Evolutionary conservation across 2,888 invertebrate genomes (phyloP), one percentile per base, ranked within the genome.

Genomic region (Nephrotoma flavescens): DNA sequence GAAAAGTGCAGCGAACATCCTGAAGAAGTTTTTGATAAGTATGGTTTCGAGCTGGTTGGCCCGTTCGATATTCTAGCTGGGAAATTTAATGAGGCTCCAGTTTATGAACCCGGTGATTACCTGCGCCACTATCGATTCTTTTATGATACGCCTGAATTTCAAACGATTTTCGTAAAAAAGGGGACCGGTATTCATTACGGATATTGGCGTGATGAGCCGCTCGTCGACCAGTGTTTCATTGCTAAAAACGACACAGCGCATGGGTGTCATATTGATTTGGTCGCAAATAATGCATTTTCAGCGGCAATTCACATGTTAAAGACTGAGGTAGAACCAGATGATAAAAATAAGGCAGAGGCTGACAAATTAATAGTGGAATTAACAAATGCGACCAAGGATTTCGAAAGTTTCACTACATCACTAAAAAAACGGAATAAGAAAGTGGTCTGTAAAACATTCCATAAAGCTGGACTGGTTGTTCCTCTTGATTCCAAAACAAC

Each of bases 61-160:
- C 97, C 98, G 0, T 99, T 94, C 92, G 98, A 98, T 91, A 94
- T 97, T 86, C 91, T 98, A 52, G 92, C 93, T 85, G 95, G 94
- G 6, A 94, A 93, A 89, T 93, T 96, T 88, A 89, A 89, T 87
- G 89, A 89, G 86, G 93, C 93, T 2, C 91, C 92, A 87, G 90
- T 94, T 41, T 91, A 93, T 0, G 91, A 93, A 87, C 93, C 94
- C 87, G 92, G 94, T 87, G 92, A 94, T 87, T 96, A 95, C 90
- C 93, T 97, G 86, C 92, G 94, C 9, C 97, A 98, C 90, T 98
- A 97, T 96, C 94, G 99, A 89, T 98, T 96, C 91, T 97, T 94
- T 90, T 97, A 96, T 91, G 99, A 99, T 92, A 97, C 98, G 9
- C 98, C 99, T 9, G 98, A 99, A 92, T 96, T 98, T 91, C 96